Base-by-base conservation (phyloP, 2,888 invertebrate genomes). In the Mythimna ferrago region DNA sequence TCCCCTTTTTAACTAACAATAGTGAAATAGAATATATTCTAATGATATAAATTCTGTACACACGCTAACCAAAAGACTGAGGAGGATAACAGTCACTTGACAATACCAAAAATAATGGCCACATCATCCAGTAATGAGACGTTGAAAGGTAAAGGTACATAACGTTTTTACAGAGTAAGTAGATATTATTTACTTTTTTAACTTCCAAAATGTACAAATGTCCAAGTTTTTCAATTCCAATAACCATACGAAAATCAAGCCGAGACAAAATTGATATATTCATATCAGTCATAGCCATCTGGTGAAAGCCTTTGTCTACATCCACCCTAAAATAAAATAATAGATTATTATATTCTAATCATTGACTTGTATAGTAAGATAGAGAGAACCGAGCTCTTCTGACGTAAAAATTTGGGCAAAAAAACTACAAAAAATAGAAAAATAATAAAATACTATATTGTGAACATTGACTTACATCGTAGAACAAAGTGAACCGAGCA, bases 111-210 rank as follows among this genome's bases (percentile, higher is more conserved):
- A 93, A 97, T 97, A 61, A 97, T 98, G 88, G 97, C 97, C 0
- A 97, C 97, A 1, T 98, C 98, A 0, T 98, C 97, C 16, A 98
- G 98, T 90, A 97, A 98, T 68, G 98, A 98, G 90, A 98, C 98
- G 1, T 92, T 98, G 32, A 98, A 98, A 93, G 98, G 98, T 97
- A 94, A 48, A 95, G 95, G 94, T 58, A 93, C 92, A 68, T 92
- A 32, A 35, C 35, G 19, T 21, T 71, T 69, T 70, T 56, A 48
- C 11, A 38, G 6, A 61, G 21, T 70, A 61, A 54, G 19, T 32
- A 21, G 9, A 41, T 32, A 38, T 14, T 48, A 48, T 48, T 48
- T 48, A 16, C 48, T 14, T 48, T 48, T 48, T 16, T 48, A 48
- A 48, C 48, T 48, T 48, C 35, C 11, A 6, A 19, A 7, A 14